Base-by-base conservation (phyloP, 2,797 vertebrate species). In the Chelidonichthys spinosus region DNA sequence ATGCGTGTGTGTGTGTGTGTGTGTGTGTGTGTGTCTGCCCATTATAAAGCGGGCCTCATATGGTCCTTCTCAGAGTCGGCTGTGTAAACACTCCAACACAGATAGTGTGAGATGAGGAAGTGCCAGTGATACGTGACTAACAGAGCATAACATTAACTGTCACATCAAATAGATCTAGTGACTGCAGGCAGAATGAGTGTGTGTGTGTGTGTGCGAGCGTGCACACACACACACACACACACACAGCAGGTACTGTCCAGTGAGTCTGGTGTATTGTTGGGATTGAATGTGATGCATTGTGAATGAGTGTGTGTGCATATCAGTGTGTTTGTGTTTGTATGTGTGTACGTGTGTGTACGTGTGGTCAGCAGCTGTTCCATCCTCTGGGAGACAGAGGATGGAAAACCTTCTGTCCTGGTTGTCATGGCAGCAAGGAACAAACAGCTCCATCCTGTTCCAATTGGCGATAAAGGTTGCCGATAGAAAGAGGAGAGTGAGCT, bases 131-230 rank as follows among this genome's bases (percentile, higher is more conserved):
- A 86, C 56, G 72, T 78, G 83, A 90, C 78, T 91, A 92, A 92
- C 87, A 82, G 76, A 85, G 82, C 90, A 88, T 75, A 83, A 90
- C 82, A 90, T 87, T 90, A 82, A 65, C 83, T 90, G 89, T 92
- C 91, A 90, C 88, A 93, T 93, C 92, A 70, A 79, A 90, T 90
- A 89, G 75, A 90, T 92, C 82, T 55, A 63, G 72, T 59, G 80
- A 70, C 72, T 83, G 64, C 62, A 72, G 78, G 61, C 64, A 43
- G 54, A 56, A 14, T 52, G 53, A 46, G 47, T 63, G 11, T n/a
- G 40, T 17, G 50, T 7, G 25, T 43, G 44, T 14, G 56, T 37
- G 46, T 18, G 32, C 17, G 52, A 25, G 58, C 25, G 25, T 25
- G 25, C 25, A 25, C 25, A n/a, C n/a, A n/a, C n/a, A n/a, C n/a